These are phyloP conservation scores for Symphodus melops DNA, from an alignment of 2,113 vertebrate genomes.

Conservation along the genomic window DNA sequence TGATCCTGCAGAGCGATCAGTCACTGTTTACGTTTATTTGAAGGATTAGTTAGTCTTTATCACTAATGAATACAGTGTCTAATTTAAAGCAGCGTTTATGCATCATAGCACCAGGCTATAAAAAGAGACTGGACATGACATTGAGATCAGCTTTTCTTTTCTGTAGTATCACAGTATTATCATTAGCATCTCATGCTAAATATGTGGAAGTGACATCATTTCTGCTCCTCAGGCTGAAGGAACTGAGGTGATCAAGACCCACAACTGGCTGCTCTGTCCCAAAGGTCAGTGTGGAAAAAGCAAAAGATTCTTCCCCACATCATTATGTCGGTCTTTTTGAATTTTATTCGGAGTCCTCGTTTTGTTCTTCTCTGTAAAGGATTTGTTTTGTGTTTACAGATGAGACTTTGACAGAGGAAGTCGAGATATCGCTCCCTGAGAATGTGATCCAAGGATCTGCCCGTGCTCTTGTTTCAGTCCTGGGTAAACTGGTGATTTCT, in stretches of 20 bases:
- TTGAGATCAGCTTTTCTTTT: background rate
- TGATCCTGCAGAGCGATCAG: too few relatives aligned
- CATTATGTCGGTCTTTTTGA: background rate
- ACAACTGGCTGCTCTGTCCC: conserved; percentile 73
- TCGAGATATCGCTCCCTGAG: conserved; percentile 61
- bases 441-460: conserved; percentile 73
- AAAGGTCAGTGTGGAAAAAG: conserved; percentile 58
- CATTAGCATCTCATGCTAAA: too few relatives aligned
- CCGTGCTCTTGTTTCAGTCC: conserved; percentile 63
- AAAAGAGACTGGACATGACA: too few relatives aligned
- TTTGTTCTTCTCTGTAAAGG: background rate
- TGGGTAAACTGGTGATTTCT: conserved; percentile 62
- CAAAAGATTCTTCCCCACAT: too few relatives aligned
- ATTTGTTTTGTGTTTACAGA: conserved; percentile 54
- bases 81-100: background rate
- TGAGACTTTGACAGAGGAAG: conserved; percentile 52
- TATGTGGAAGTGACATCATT: background rate
- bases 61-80: background rate
- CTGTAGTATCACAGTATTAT: too few relatives aligned
- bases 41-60: too few relatives aligned
- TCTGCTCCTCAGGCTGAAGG: conserved; percentile 71
- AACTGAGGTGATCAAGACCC: conserved; percentile 50
- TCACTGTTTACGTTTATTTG: too few relatives aligned
- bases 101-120: too few relatives aligned
- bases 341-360: background rate